Percentiles rank a stretch among this genome's conserved stretches.
phyloP scores from a whole-genome alignment of 2,888 invertebrate genomes.

The Lottia scabra region DNA sequence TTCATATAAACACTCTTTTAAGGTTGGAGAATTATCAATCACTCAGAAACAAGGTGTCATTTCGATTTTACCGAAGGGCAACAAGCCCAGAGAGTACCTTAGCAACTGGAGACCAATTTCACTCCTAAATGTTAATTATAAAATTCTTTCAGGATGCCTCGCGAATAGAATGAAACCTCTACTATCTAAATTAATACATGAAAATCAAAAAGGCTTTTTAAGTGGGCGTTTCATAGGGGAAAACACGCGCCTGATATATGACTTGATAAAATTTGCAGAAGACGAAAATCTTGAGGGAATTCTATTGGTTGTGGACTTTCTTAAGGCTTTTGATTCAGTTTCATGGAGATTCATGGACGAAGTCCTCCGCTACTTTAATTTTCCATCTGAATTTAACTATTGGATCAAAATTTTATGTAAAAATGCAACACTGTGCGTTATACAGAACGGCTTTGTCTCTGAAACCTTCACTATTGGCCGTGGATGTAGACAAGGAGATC shows the following conservation, averaged over 20 bases:
- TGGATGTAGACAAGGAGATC: neutral
- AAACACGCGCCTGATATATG: neutral
- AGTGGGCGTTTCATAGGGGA: neutral
- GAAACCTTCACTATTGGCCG: neutral
- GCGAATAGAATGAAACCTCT: neutral
- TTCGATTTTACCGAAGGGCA: too few relatives aligned
- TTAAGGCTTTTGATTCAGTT: neutral
- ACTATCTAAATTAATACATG: neutral
- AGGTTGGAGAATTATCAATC: neutral
- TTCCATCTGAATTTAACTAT: neutral
- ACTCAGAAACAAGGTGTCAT: neutral
- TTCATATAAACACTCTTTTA: neutral
- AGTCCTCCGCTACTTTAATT: too few relatives aligned
- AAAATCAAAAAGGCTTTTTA: neutral
- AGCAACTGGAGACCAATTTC: too few relatives aligned
- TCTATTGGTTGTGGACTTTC: neutral
- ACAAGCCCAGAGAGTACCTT: too few relatives aligned
- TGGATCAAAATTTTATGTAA: neutral
- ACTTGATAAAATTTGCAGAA: neutral
- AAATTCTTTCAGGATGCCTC: neutral
- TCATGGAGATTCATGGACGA: neutral
- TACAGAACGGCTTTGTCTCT: neutral
- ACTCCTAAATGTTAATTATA: neutral
- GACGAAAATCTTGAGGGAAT: neutral
- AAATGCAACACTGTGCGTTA: neutral